These are phyloP conservation scores for Liposcelis brunnea DNA, from an alignment of 2,888 invertebrate species.

Conservation along the genomic window DNA sequence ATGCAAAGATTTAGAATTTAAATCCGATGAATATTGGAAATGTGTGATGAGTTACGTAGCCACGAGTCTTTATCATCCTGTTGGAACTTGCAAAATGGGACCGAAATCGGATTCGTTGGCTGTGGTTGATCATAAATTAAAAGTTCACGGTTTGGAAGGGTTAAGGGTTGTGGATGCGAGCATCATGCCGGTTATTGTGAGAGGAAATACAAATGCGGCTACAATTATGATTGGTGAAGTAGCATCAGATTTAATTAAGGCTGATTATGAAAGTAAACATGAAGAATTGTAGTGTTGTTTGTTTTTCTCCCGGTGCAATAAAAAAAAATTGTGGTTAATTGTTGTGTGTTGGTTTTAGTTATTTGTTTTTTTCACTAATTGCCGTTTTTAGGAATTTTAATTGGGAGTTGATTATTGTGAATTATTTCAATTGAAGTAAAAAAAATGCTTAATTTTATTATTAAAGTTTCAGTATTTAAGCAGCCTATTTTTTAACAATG, in stretches of 20 bases:
- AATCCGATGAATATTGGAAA: slow-evolving; percentile 10
- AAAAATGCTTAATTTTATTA: no score
- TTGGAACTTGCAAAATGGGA: slow-evolving; percentile 13
- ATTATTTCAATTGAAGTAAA: no score
- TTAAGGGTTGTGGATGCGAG: not conserved
- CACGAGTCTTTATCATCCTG: slow-evolving; percentile 10
- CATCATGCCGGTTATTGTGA: not conserved
- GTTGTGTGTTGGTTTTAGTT: no score
- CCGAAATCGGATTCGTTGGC: slow-evolving; percentile 5
- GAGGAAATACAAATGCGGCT: not conserved
- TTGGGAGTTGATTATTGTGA: no score
- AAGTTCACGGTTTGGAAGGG: not conserved
- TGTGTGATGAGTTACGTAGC: slow-evolving; percentile 11
- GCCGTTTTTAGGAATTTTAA: no score
- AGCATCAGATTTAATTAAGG: slow-evolving; percentile 51
- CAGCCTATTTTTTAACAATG: no score
- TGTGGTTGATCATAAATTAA: slow-evolving; percentile 5
- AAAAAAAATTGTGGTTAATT: no score
- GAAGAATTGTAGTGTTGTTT: no score
- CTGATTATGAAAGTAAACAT: slow-evolving; percentile 36
- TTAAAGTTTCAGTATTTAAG: no score
- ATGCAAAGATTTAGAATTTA: slow-evolving; percentile 29
- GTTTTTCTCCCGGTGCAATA: no score
- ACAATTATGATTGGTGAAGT: no score
- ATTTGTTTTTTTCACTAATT: no score